Conservation (phyloP, 2,797 vertebrate genomes). For the Picus viridis region DNA sequence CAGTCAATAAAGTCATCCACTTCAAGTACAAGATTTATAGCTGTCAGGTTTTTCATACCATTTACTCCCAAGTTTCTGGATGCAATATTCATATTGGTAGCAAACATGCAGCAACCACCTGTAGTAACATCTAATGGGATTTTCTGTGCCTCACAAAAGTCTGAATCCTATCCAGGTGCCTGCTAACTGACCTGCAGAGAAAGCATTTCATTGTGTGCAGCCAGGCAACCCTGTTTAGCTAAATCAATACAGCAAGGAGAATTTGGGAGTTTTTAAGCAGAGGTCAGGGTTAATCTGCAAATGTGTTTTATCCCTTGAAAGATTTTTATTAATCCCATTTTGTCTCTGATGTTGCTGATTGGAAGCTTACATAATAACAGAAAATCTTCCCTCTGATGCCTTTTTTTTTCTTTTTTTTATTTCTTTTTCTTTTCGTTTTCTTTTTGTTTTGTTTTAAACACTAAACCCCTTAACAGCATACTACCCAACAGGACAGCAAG, state of each 20-base stretch:
- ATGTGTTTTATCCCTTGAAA: conserved; percentile 59
- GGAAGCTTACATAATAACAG: conserved; percentile 28
- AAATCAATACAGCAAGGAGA: conserved; percentile 57
- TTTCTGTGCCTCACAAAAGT: conserved; percentile 21
- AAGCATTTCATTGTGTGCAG: conserved; percentile 42
- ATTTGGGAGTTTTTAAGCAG: conserved; percentile 38
- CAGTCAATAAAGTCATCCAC: conserved; percentile 3
- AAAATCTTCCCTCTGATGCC: neutral
- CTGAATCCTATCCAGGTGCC: conserved; percentile 20
- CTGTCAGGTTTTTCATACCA: conserved; percentile 6
- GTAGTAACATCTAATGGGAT: conserved; percentile 6
- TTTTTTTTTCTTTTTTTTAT: neutral
- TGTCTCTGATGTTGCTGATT: conserved; percentile 28
- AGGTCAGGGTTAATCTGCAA: conserved; percentile 56
- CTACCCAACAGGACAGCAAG: neutral
- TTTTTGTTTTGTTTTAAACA: neutral
- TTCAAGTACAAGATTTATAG: conserved; percentile 21
- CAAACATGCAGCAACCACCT: neutral
- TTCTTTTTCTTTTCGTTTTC: neutral
- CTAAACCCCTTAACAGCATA: neutral
- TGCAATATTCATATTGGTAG: neutral
- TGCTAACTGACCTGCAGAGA: conserved; percentile 50
- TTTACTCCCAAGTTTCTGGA: conserved; percentile 37
- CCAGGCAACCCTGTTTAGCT: conserved; percentile 40
- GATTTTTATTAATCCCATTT: conserved; percentile 63